Base-by-base conservation (phyloP, 2,113 vertebrate species). In the Solea solea region DNA sequence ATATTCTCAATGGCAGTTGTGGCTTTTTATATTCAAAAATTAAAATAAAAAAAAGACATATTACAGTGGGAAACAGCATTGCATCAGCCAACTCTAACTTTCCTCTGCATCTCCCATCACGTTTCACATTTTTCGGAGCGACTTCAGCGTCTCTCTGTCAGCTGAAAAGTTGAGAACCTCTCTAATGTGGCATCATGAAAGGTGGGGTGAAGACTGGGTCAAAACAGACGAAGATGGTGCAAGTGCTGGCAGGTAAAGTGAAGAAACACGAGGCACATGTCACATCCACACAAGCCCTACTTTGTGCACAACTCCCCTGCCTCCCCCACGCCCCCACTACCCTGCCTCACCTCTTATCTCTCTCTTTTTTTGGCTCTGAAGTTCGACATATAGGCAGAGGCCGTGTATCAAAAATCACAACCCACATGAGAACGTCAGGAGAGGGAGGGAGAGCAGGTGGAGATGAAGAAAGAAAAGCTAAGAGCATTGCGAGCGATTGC, bases 401-500 rank as follows among this genome's bases (percentile, higher is more conserved):
- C 82, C 78, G 34, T 34, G 80, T 91, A 92, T 93, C 89, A 93
- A 91, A 92, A 94, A 93, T 95, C 94, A 95, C 94, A 94, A 92
- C 34, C 85, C 87, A 92, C 91, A 91, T 5, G 72, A 69, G 76
- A 56, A 76, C 48, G 57, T 77, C 25, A 15, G 51, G 51, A 27
- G 50, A 8, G 42, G 3, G 39, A 8, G 69, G 63, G 78, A 55
- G 81, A 42, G 69, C 67, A 82, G 86, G 55, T 69, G 60, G 57
- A 72, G 76, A 76, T 71, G 61, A 34, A 34, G 34, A 34, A 55
- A 92, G 93, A 95, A 94, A 90, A 92, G 70, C 82, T 84, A 76
- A 90, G 94, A 95, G 94, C 86, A 90, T 96, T 96, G 94, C 93
- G 92, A 95, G 95, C 95, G 95, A 94, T 96, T 96, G 96, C 95